Base-by-base conservation (phyloP, 2,888 invertebrate genomes). In the Metopia argyrocephala region DNA sequence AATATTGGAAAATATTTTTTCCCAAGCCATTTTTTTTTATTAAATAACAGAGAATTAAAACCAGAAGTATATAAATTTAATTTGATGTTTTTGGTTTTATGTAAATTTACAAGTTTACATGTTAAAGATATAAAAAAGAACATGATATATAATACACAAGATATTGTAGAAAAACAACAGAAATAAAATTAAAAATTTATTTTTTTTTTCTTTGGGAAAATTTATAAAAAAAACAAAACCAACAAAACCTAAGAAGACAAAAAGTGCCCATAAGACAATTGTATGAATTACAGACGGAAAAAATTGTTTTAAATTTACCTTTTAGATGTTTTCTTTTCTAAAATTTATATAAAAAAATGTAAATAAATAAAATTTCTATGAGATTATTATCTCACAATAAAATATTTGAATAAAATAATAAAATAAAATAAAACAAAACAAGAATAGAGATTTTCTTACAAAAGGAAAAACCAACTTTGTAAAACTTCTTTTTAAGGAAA, bases 61-160 rank as follows among this genome's bases (percentile, higher is more conserved):
- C 66, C 25, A 56, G 7, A 70, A 28, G 56, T 48, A 65, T 65
- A 70, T 65, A 45, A 57, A 70, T 76, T 70, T 50, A 70, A 70
- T 64, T 52, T 76, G 15, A 76, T 46, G 27, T 59, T 76, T 59
- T 46, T 64, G 48, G 20, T 52, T 64, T 45, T 31, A 57, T 69
- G 48, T 27, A 76, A 76, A 64, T 64, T 45, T 70, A 0, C 46
- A 46, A 69, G 68, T 48, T 7, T 38, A 15, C 25, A 74, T 18
- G 46, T 27, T n/a, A 9, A 27, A 62, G 50, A 45, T 28, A 54
- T 45, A 20, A 4, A 61, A 23, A 57, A n/a, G 27, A 65, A 48
- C 9, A 71, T 56, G 28, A 27, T 48, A 18, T 3, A 21, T 56
- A 57, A 6, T 50, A 57, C 57, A 64, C 31, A 57, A 50, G 38